Evolutionary conservation across 2,113 vertebrate species (phyloP).

Genomic region (Engystomops pustulosus): DNA sequence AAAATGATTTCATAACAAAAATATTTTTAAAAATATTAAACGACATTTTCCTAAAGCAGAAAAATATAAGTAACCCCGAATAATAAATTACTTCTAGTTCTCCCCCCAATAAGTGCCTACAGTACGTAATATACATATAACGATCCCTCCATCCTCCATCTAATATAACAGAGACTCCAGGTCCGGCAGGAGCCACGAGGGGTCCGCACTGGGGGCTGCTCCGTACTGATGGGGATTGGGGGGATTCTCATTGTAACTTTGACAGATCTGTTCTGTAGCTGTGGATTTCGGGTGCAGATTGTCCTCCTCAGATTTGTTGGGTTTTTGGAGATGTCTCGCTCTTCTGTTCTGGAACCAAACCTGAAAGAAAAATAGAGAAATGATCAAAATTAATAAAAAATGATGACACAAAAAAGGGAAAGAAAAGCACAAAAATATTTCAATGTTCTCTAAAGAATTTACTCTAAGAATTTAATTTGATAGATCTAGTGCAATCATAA

Average conservation of each 20-base stretch:
- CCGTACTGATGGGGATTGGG: background rate
- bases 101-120: background rate
- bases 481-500: too few relatives aligned
- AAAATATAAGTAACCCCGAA: background rate
- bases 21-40: too few relatives aligned
- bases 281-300: background rate
- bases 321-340: conserved; percentile 4
- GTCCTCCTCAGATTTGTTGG: background rate
- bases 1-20: too few relatives aligned
- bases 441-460: too few relatives aligned
- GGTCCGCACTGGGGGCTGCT: background rate
- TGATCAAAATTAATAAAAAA: background rate
- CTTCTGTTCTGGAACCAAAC: conserved; percentile 48
- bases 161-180: background rate
- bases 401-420: background rate
- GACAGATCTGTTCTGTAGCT: background rate
- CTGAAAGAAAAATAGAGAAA: background rate
- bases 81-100: background rate
- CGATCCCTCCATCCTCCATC: too few relatives aligned
- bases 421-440: background rate
- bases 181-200: background rate
- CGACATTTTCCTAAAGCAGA: too few relatives aligned
- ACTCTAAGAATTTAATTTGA: too few relatives aligned
- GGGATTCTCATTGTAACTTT: background rate
- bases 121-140: background rate